A percentile compares a stretch with the other conserved stretches of the same genome.
Conservation (phyloP, 1,140 invertebrate species). For the Helicorthomorpha holstii region DNA sequence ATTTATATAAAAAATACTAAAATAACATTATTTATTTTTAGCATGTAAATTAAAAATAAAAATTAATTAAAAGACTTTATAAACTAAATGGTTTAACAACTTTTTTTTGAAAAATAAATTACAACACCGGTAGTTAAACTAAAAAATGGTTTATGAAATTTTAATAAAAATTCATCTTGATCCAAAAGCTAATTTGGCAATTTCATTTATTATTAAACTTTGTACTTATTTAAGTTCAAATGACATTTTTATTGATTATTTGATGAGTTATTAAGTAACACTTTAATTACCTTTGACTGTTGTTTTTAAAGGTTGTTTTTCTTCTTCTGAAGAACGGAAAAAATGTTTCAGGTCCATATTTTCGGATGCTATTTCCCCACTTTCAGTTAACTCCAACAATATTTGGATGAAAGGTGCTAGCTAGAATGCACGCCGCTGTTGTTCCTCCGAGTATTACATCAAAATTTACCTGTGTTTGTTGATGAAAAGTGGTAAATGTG, state of each 20-base stretch:
- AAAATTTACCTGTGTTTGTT: too few relatives aligned
- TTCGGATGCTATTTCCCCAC: too few relatives aligned
- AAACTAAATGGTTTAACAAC: too few relatives aligned
- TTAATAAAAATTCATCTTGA: background rate
- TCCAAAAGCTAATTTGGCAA: background rate
- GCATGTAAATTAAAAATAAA: too few relatives aligned
- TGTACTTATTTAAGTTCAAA: background rate
- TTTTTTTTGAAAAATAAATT: background rate
- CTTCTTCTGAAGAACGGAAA: background rate
- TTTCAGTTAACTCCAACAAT: too few relatives aligned
- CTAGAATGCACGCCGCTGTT: too few relatives aligned
- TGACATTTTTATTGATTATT: background rate
- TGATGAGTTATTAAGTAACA: background rate
- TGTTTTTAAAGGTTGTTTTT: background rate
- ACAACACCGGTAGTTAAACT: background rate
- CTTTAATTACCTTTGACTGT: background rate
- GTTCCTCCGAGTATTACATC: too few relatives aligned
- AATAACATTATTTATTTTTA: background rate
- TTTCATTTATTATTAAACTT: background rate
- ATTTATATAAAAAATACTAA: background rate
- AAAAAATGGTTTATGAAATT: background rate
- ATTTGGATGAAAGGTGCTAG: too few relatives aligned
- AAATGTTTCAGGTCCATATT: background rate
- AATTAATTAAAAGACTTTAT: too few relatives aligned
- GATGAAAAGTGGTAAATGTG: too few relatives aligned